Evolutionary conservation across 2,113 vertebrate genomes (phyloP).

Genomic region (Oostethus manadensis): DNA sequence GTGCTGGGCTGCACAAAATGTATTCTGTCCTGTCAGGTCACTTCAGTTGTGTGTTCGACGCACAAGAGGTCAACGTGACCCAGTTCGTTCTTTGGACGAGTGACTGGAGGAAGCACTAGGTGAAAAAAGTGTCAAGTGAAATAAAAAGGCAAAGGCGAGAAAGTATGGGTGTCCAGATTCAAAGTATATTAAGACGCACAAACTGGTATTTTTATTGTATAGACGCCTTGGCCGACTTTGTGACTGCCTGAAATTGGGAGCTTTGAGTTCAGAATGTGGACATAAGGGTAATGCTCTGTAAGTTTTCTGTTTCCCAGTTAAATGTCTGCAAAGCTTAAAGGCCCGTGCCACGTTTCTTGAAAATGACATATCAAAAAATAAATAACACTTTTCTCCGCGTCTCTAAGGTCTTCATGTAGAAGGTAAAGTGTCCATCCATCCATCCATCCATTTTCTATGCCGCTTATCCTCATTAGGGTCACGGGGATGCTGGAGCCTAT

Average conservation of each 20-base stretch:
- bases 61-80: conserved; percentile 43
- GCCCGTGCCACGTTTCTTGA: conserved; percentile 27
- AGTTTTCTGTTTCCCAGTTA: too few relatives aligned
- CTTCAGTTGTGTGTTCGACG: conserved; percentile 20
- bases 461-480: too few relatives aligned
- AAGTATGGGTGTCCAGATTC: conserved; percentile 5
- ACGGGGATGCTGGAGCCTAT: too few relatives aligned
- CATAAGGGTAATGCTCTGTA: too few relatives aligned
- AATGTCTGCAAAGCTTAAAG: too few relatives aligned
- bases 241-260: not conserved
- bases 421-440: too few relatives aligned
- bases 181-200: conserved; percentile 4
- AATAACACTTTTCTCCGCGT: too few relatives aligned
- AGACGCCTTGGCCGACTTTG: not conserved
- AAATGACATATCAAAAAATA: conserved; percentile 9
- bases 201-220: not conserved
- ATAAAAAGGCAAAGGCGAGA: conserved; percentile 11
- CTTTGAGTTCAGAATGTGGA: not conserved
- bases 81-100: conserved; percentile 23
- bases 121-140: conserved; percentile 23
- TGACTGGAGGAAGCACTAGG: conserved; percentile 15
- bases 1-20: conserved; percentile 9
- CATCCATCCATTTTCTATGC: too few relatives aligned
- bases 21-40: conserved; percentile 20
- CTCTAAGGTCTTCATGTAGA: too few relatives aligned